phyloP scores from a whole-genome alignment of 2,797 vertebrate species.

The Chloroceryle amazona region DNA sequence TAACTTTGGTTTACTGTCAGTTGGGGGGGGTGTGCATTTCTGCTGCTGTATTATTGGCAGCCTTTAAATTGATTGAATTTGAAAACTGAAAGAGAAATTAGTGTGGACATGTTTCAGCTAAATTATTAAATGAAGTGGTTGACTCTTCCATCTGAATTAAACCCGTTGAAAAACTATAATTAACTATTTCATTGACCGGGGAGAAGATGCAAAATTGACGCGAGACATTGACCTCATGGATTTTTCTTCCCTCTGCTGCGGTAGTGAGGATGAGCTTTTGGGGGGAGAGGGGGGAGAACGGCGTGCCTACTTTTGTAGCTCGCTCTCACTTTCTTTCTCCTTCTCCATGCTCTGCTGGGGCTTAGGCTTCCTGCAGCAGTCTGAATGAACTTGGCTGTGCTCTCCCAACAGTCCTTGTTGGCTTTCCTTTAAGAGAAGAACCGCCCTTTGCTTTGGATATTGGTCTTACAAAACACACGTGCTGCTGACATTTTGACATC shows the following conservation, averaged over 20 bases:
- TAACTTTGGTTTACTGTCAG: constrained; percentile 63
- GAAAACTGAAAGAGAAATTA: constrained; percentile 74
- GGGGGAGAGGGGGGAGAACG: neutral
- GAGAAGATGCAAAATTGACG: constrained; percentile 22
- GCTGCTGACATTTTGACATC: accelerated
- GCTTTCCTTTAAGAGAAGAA: neutral
- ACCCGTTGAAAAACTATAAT: constrained; percentile 69
- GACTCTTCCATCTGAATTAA: constrained; percentile 66
- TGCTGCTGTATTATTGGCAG: constrained; percentile 63
- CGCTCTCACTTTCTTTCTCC: neutral
- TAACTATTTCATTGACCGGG: constrained; percentile 69
- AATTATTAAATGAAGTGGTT: constrained; percentile 75
- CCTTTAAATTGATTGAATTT: constrained; percentile 70
- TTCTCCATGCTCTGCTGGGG: neutral
- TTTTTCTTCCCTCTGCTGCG: neutral
- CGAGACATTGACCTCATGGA: neutral
- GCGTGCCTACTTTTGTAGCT: neutral
- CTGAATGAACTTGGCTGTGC: too few relatives aligned
- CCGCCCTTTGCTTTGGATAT: too few relatives aligned
- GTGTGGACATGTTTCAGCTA: constrained; percentile 46
- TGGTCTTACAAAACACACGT: accelerated
- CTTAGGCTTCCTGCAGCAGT: neutral
- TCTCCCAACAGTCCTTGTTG: neutral
- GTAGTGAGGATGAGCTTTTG: neutral
- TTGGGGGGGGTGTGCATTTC: neutral